Conservation (phyloP, 2,888 invertebrate species). For the Ditylenchus weischeri region DNA sequence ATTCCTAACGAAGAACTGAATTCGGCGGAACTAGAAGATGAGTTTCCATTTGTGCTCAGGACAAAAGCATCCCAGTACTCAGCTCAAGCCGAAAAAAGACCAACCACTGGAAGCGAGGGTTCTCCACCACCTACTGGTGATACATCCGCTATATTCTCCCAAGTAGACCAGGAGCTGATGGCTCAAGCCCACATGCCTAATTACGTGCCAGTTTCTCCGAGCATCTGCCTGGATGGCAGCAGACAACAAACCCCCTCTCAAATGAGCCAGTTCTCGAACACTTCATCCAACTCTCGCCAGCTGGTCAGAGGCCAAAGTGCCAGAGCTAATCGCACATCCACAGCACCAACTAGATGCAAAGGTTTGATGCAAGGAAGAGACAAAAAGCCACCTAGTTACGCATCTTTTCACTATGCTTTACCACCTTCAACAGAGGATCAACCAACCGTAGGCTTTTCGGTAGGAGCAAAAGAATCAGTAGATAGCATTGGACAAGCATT, state of each 20-base stretch:
- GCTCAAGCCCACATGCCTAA: slow-evolving; percentile 11
- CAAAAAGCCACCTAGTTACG: neutral
- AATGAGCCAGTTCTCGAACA: no score
- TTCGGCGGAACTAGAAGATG: neutral
- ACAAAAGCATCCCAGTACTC: neutral
- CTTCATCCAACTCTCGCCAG: no score
- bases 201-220: slow-evolving; percentile 1
- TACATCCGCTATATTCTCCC: no score
- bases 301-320: neutral
- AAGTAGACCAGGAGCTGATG: neutral
- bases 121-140: neutral
- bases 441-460: slow-evolving; percentile 20
- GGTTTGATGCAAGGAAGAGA: neutral
- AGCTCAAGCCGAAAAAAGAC: neutral
- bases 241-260: no score
- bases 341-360: slow-evolving; percentile 6
- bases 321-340: neutral
- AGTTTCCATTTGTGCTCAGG: neutral
- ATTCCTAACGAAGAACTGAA: slow-evolving; percentile 11
- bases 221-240: neutral
- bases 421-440: slow-evolving; percentile 6
- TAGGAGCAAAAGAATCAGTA: slow-evolving; percentile 8
- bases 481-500: neutral
- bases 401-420: no score
- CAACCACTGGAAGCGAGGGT: neutral